Conservation (phyloP, 53 echinoderm and acorn worm genomes). For the Patiria pectinifera region DNA sequence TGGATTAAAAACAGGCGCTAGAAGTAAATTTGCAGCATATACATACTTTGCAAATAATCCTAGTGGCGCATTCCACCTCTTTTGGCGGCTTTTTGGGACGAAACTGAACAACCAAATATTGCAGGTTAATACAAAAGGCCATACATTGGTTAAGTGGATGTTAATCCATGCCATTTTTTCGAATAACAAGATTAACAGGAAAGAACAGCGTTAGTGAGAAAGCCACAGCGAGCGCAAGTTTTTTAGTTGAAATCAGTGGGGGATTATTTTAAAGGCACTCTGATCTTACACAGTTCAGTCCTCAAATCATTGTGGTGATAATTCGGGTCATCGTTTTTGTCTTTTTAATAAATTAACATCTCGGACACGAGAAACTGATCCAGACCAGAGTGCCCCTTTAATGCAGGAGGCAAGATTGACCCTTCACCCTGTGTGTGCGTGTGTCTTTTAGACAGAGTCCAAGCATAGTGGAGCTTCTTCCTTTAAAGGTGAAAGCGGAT, state of each 20-base stretch:
- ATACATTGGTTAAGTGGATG: neutral
- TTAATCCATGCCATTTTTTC: neutral
- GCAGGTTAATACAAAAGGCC: neutral
- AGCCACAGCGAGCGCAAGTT: neutral
- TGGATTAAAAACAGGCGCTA: neutral
- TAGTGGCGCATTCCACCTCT: conserved; percentile 37
- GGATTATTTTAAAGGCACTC: neutral
- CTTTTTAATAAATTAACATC: neutral
- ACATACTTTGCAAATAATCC: conserved; percentile 44
- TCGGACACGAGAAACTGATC: neutral
- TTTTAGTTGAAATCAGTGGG: neutral
- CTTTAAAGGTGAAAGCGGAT: conserved; percentile 79
- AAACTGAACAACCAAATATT: conserved; percentile 22
- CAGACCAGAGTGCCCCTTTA: conserved; percentile 57
- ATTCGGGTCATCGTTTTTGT: no score
- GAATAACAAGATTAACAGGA: neutral
- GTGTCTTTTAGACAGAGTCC: conserved; percentile 37
- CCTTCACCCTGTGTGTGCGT: conserved; percentile 41
- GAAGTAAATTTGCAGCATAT: neutral
- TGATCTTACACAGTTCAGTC: neutral
- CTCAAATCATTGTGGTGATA: no score
- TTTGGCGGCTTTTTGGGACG: conserved; percentile 36
- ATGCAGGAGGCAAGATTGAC: conserved; percentile 22
- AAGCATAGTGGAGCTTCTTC: conserved; percentile 68
- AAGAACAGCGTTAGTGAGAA: neutral